Conservation (phyloP, 2,888 invertebrate species). For the Calliphora vomitoria region DNA sequence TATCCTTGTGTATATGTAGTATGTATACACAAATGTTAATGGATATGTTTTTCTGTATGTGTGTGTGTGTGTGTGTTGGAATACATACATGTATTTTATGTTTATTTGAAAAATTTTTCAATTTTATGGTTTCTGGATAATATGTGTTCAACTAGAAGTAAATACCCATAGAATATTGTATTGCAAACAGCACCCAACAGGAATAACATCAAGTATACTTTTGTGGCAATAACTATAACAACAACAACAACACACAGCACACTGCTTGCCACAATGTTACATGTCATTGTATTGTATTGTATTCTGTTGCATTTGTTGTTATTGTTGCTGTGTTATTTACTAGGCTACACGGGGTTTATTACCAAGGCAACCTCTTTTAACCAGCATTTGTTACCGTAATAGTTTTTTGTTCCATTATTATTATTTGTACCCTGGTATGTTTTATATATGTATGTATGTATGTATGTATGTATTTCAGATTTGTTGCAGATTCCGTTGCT, state of each 20-base stretch:
- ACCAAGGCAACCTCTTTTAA: conserved; percentile 64
- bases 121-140: conserved; percentile 83
- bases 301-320: conserved; percentile 8
- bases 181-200: conserved; percentile 40
- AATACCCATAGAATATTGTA: conserved; percentile 75
- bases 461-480: conserved; percentile 56
- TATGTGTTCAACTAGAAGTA: conserved; percentile 81
- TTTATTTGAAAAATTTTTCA: conserved; percentile 79
- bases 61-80: conserved; percentile 30
- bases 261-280: conserved; percentile 69
- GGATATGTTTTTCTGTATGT: not conserved
- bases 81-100: conserved; percentile 63
- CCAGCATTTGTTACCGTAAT: conserved; percentile 70
- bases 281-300: conserved; percentile 64
- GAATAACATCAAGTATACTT: conserved; percentile 63
- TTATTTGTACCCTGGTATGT: conserved; percentile 45
- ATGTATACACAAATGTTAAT: not conserved
- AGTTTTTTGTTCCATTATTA: conserved; percentile 53
- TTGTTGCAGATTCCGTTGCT: conserved; percentile 53
- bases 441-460: conserved; percentile 34
- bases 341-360: conserved; percentile 68
- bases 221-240: conserved; percentile 55
- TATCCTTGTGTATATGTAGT: conserved; percentile 14
- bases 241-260: conserved; percentile 18
- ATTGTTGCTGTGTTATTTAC: conserved; percentile 48